Base-by-base conservation (phyloP, 2,888 invertebrate genomes). In the Frankliniella intonsa region DNA sequence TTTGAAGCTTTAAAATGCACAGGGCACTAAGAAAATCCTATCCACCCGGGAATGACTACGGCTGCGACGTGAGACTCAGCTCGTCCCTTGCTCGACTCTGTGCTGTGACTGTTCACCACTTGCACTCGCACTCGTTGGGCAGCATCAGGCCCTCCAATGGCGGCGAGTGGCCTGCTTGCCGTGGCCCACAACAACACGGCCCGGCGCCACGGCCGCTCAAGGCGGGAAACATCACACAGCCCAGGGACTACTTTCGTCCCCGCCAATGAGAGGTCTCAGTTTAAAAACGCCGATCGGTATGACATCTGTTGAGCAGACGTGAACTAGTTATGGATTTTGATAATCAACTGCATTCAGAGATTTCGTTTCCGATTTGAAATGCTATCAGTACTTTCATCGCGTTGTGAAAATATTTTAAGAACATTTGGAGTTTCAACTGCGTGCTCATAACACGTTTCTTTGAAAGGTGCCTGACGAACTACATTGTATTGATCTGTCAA, bases 91-190 rank as follows among this genome's bases (percentile, higher is more conserved):
- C 65, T 12, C 55, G 55, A 5, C 55, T 55, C 17, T 19, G 17
- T 12, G 55, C 7, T 55, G 17, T 55, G 55, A 19, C 55, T 55
- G 14, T 14, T 19, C 55, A 19, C 55, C 62, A 62, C 62, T 62
- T 62, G 62, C 62, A 62, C 62, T 76, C 69, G 55, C 55, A 69
- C 69, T 69, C 69, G 62, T 62, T 62, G 69, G 69, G 22, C 69
- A 76, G 25, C 69, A 76, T 76, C 69, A 25, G 69, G 11, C 22
- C 12, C 69, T 55, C 19, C 55, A 55, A 55, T 55, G 55, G 55
- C 55, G 55, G 55, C 55, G 55, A 55, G 55, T 19, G 55, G 55
- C 17, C 19, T 19, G 55, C 55, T 55, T 12, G 55, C 19, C 55
- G 14, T 55, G 25, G 69, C 69, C 12, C 22, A 17, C 17, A 62